Conservation (phyloP, 2,888 invertebrate genomes). For the Ecdyonurus torrentis region DNA sequence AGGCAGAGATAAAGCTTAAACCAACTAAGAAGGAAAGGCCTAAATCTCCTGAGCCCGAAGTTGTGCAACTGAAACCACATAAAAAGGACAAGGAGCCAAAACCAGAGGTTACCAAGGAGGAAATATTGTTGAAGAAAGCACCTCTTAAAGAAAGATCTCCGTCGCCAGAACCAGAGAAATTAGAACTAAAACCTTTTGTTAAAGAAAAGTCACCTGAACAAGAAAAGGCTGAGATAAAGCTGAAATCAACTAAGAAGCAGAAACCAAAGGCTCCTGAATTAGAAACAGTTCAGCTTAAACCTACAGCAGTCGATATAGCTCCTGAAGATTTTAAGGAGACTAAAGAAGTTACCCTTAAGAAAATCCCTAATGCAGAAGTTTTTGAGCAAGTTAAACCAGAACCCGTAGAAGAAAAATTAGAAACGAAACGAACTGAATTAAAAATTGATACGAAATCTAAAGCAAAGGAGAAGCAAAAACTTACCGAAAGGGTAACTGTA, state of each 20-base stretch:
- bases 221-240: not conserved
- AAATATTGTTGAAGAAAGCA: constrained; percentile 14
- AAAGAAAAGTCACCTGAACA: constrained; percentile 23
- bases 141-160: not conserved
- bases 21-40: constrained; percentile 8
- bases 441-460: constrained; percentile 17
- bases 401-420: too few species aligned
- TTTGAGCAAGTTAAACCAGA: constrained; percentile 12
- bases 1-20: constrained; percentile 6
- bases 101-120: constrained; percentile 17
- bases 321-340: not conserved
- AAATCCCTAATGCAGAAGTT: constrained; percentile 10
- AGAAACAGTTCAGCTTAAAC: constrained; percentile 34
- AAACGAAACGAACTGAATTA: too few species aligned
- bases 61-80: constrained; percentile 15
- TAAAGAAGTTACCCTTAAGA: not conserved
- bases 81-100: constrained; percentile 14
- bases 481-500: constrained; percentile 16
- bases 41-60: constrained; percentile 1
- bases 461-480: constrained; percentile 22
- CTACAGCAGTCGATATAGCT: constrained; percentile 17
- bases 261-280: constrained; percentile 15
- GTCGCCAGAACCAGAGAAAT: constrained; percentile 10
- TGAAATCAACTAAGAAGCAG: constrained; percentile 8
- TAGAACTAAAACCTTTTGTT: constrained; percentile 9